Evolutionary conservation across 2,797 vertebrate genomes (phyloP).

Genomic region (Orientallactaga sibirica): DNA sequence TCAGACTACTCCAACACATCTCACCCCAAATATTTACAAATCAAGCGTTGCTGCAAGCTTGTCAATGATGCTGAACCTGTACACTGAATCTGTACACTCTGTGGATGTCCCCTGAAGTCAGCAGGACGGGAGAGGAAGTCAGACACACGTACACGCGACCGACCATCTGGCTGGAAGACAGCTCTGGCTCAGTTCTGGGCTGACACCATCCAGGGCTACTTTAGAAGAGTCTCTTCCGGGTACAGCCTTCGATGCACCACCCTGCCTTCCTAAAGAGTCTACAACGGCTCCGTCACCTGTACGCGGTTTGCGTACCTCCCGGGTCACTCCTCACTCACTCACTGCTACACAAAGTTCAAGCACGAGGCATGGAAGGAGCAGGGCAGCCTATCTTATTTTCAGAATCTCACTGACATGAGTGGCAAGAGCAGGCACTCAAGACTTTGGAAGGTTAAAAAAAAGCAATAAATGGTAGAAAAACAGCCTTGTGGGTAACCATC

Average conservation of each 20-base stretch:
- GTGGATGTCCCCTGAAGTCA: conserved; percentile 31
- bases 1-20: conserved; percentile 59
- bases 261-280: conserved; percentile 57
- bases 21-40: conserved; percentile 73
- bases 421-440: conserved; percentile 50
- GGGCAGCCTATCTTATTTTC: conserved; percentile 47
- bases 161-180: conserved; percentile 64
- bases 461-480: conserved; percentile 51
- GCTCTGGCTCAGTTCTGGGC: conserved; percentile 73
- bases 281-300: conserved; percentile 21
- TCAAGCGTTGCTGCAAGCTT: conserved; percentile 57
- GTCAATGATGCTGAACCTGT: conserved; percentile 60
- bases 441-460: conserved; percentile 48
- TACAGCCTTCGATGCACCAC: conserved; percentile 22
- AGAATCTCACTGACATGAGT: conserved; percentile 55
- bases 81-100: conserved; percentile 45
- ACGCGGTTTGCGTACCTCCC: conserved; percentile 28
- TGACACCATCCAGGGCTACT: conserved; percentile 32
- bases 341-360: conserved; percentile 52
- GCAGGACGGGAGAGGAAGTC: conserved; percentile 73
- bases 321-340: conserved; percentile 52
- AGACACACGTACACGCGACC: conserved; percentile 65
- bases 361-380: conserved; percentile 52
- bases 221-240: conserved; percentile 36
- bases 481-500: conserved; percentile 19